Percentiles rank a stretch among this genome's conserved stretches.
Conservation (phyloP, 2,113 vertebrate species). For the Chiloscyllium plagiosum region DNA sequence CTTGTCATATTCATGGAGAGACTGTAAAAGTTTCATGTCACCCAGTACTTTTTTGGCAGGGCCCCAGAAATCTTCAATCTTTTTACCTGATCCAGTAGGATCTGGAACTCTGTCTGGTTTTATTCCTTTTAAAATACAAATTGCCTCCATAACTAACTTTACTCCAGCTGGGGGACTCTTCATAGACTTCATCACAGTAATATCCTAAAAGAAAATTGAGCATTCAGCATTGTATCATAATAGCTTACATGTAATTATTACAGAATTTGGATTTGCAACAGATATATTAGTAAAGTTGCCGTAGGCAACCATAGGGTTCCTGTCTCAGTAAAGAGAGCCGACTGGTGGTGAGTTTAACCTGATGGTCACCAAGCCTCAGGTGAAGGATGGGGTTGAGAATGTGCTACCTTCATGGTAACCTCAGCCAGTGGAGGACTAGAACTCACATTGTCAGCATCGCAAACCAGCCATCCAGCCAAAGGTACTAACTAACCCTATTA, state of each 20-base stretch:
- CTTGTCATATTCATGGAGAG: conserved; percentile 81
- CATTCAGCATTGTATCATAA: background rate
- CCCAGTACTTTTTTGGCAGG: conserved; percentile 81
- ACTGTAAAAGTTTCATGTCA: conserved; percentile 81
- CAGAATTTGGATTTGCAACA: background rate
- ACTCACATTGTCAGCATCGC: too few relatives aligned
- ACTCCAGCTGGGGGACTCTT: conserved; percentile 80
- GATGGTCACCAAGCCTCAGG: too few relatives aligned
- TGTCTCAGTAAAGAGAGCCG: too few relatives aligned
- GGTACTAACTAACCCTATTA: background rate
- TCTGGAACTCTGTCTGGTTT: conserved; percentile 80
- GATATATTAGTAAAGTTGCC: background rate
- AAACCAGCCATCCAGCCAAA: background rate
- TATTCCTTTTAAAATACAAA: conserved; percentile 84
- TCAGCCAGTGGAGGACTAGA: too few relatives aligned
- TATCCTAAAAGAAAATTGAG: conserved; percentile 61
- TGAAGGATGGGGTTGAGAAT: too few relatives aligned
- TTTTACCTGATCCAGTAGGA: conserved; percentile 73
- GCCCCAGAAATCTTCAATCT: conserved; percentile 84
- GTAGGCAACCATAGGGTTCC: too few relatives aligned
- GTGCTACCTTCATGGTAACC: too few relatives aligned
- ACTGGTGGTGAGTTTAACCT: too few relatives aligned
- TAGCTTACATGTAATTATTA: background rate
- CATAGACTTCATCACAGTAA: conserved; percentile 88
- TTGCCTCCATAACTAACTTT: conserved; percentile 85